These are phyloP conservation scores for Drosophila novamexicana DNA, from an alignment of 1,140 invertebrate species.

Conservation along the genomic window DNA sequence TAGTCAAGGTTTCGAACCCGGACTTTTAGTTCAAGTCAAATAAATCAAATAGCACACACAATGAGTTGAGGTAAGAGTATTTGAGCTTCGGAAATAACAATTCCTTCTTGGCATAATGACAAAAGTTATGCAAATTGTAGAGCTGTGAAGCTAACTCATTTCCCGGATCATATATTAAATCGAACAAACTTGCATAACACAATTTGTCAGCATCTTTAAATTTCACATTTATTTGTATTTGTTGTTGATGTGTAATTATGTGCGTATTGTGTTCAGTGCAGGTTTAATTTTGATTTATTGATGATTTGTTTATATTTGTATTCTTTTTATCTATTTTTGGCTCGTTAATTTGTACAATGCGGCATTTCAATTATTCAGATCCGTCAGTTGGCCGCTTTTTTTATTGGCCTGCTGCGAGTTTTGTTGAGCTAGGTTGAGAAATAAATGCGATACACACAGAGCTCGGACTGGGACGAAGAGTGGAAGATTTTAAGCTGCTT, in stretches of 20 bases:
- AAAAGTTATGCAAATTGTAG: conserved; percentile 36
- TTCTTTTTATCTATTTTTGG: conserved; percentile 17
- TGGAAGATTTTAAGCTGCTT: conserved; percentile 47
- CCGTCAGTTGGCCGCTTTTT: conserved; percentile 42
- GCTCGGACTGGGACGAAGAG: conserved; percentile 3
- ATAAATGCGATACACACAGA: conserved; percentile 11
- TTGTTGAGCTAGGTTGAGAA: conserved; percentile 39
- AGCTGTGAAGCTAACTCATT: not conserved
- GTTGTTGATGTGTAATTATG: conserved; percentile 19
- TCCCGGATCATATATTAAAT: conserved; percentile 14
- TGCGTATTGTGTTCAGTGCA: conserved; percentile 12
- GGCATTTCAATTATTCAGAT: conserved; percentile 48
- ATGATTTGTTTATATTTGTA: not conserved
- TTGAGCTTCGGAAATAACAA: not conserved
- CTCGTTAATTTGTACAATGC: conserved; percentile 41
- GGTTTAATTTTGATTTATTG: conserved; percentile 48
- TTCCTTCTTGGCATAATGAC: not conserved
- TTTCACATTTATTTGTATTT: conserved; percentile 12
- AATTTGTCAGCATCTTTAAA: conserved; percentile 39
- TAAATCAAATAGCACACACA: not conserved
- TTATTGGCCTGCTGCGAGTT: conserved; percentile 5
- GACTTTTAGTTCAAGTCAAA: not conserved
- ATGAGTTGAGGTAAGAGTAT: no score
- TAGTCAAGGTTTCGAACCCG: no score
- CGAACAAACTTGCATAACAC: conserved; percentile 34